These are phyloP conservation scores for Podotricha telesiphe DNA, from an alignment of 2,888 invertebrate species.

Conservation along the genomic window DNA sequence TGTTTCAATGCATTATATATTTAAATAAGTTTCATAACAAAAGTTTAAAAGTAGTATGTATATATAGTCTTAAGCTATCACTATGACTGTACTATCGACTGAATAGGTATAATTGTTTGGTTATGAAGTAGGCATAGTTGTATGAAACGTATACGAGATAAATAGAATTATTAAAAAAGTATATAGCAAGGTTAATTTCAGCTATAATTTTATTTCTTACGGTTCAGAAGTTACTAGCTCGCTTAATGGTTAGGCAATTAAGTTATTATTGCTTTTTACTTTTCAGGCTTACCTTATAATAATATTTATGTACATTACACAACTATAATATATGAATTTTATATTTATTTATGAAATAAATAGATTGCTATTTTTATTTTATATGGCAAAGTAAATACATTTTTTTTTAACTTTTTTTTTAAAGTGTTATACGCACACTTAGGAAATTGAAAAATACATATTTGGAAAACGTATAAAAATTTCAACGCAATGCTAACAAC, in stretches of 20 bases:
- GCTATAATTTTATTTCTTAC: slow-evolving; percentile 56
- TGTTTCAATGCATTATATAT: slow-evolving; percentile 81
- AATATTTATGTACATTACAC: slow-evolving; percentile 12
- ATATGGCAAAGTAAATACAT: slow-evolving; percentile 2
- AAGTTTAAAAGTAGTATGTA: slow-evolving; percentile 76
- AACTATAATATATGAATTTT: slow-evolving; percentile 3
- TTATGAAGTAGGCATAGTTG: slow-evolving; percentile 62
- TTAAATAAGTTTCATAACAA: slow-evolving; percentile 83
- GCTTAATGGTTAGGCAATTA: slow-evolving; percentile 28
- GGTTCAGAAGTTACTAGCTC: slow-evolving; percentile 52
- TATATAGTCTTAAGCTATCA: slow-evolving; percentile 80
- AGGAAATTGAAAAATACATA: too few relatives aligned
- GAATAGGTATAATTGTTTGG: slow-evolving; percentile 63
- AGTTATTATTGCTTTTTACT: slow-evolving; percentile 26
- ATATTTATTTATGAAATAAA: slow-evolving; percentile 3
- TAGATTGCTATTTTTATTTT: slow-evolving; percentile 5
- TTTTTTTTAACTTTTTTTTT: too few relatives aligned
- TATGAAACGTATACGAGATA: slow-evolving; percentile 51
- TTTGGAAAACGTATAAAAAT: too few relatives aligned
- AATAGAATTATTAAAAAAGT: slow-evolving; percentile 50
- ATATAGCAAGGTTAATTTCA: slow-evolving; percentile 59
- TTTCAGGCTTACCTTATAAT: slow-evolving; percentile 12
- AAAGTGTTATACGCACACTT: too few relatives aligned
- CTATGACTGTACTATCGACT: slow-evolving; percentile 72
- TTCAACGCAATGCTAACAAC: too few relatives aligned